A percentile compares a stretch with the other conserved stretches of the same genome.
Conservation (phyloP, 1,140 invertebrate genomes). For the Semibalanus balanoides region DNA sequence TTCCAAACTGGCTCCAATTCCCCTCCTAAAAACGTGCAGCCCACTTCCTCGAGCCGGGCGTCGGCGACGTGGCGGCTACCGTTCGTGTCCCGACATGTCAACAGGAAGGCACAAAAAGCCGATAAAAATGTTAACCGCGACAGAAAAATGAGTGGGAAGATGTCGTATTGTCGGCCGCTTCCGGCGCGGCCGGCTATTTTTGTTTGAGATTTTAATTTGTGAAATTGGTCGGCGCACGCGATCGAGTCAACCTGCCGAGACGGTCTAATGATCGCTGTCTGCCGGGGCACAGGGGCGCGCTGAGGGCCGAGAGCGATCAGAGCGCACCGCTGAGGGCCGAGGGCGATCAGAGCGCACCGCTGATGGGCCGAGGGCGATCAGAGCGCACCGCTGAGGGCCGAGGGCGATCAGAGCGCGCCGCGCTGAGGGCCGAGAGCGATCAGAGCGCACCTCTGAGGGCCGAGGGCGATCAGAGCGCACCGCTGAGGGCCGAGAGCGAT, state of each 20-base stretch:
- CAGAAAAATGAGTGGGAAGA: slow-evolving; percentile 2
- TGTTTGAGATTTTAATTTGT: slow-evolving; percentile 1
- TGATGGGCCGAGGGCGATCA: too few relatives aligned
- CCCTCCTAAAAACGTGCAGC: background rate
- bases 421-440: too few relatives aligned
- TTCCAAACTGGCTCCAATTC: background rate
- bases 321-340: too few relatives aligned
- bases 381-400: too few relatives aligned
- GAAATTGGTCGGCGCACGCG: background rate
- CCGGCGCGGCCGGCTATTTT: background rate
- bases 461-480: too few relatives aligned
- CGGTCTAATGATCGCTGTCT: background rate
- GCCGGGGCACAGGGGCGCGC: too few relatives aligned
- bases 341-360: too few relatives aligned
- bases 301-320: too few relatives aligned
- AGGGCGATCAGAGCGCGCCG: too few relatives aligned
- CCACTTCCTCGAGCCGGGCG: background rate
- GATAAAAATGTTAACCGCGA: background rate
- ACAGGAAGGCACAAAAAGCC: background rate
- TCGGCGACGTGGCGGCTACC: background rate
- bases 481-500: too few relatives aligned
- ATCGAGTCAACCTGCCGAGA: background rate
- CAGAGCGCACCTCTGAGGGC: too few relatives aligned
- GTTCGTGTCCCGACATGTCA: background rate
- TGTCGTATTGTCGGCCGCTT: background rate